Base-by-base conservation (phyloP, 2,113 vertebrate species). In the Rynchops niger region DNA sequence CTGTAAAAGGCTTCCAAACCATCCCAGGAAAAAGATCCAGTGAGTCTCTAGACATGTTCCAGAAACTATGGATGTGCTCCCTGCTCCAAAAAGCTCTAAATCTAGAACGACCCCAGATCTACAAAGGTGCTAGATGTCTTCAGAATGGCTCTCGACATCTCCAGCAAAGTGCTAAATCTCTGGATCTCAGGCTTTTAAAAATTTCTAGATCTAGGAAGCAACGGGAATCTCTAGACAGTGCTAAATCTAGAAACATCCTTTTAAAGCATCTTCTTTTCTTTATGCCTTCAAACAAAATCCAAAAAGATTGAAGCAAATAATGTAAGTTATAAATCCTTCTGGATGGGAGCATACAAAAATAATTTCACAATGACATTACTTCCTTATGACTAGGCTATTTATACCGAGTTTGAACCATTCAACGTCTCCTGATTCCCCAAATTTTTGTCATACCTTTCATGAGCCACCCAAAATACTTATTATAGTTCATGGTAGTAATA, bases 401-500 rank as follows among this genome's bases (percentile, higher is more conserved):
- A 65, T 4, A 72, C 34, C 20, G 53, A 43, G 61, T 40, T 69
- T 80, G 40, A 67, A 70, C 5, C 11, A 36, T 9, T 12, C 43
- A n/a, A 52, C 38, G 34, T 79, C n/a, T 52, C 72, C 38, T 6
- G 20, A n/a, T 66, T 80, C 11, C 19, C 26, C 59, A 27, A 15
- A 56, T 50, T 87, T 82, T 40, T 79, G 40, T 21, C 59, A 50
- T 34, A 66, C 8, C 13, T 77, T 95, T 88, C 9, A 19, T 10
- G 9, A 94, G 42, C 36, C 49, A 49, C 29, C 9, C 43, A 40
- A 45, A 6, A 26, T 15, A 32, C 6, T 52, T 78, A 36, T 18
- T 42, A 69, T 0, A 79, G 47, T 36, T 65, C 18, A 45, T 10
- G 12, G 47, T 2, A 59, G 27, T 15, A 72, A 49, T 0, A 34